Conservation (phyloP, 2,888 invertebrate species). For the Scrobipalpa costella region DNA sequence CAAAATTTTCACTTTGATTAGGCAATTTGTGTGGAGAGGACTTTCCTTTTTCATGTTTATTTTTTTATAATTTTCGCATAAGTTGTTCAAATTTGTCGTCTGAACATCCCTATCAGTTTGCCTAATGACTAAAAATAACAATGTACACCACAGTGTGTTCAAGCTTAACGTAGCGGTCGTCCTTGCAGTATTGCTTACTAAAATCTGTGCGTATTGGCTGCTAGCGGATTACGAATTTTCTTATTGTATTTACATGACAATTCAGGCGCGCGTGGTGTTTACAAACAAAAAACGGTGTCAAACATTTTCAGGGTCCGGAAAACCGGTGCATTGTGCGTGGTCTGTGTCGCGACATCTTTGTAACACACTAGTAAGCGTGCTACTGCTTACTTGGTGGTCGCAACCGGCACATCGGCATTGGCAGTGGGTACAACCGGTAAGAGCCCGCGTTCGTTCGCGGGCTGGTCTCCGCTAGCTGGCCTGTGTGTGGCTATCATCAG, state of each 20-base stretch:
- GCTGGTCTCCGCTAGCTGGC: conserved; percentile 82
- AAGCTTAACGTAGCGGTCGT: too few relatives aligned
- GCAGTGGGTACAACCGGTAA: conserved; percentile 73
- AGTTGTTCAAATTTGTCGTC: too few relatives aligned
- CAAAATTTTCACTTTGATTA: too few relatives aligned
- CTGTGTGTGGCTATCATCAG: conserved; percentile 77
- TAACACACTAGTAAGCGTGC: conserved; percentile 45
- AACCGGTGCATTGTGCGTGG: conserved; percentile 20
- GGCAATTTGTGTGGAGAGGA: too few relatives aligned
- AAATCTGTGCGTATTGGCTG: conserved; percentile 9
- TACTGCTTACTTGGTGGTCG: conserved; percentile 78
- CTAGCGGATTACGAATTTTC: conserved; percentile 15
- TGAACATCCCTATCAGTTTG: too few relatives aligned
- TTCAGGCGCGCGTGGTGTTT: neutral
- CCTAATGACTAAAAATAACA: too few relatives aligned
- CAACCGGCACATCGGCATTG: conserved; percentile 75
- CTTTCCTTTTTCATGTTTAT: too few relatives aligned
- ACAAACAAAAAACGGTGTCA: neutral
- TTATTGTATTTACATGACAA: conserved; percentile 19
- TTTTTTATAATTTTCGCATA: too few relatives aligned
- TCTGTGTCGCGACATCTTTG: neutral
- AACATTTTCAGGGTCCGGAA: neutral
- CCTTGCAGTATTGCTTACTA: neutral
- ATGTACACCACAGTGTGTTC: too few relatives aligned
- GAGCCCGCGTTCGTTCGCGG: conserved; percentile 75